Percentiles rank a stretch among this genome's conserved stretches.
Conservation (phyloP, 2,888 invertebrate genomes). For the Ceramica pisi region DNA sequence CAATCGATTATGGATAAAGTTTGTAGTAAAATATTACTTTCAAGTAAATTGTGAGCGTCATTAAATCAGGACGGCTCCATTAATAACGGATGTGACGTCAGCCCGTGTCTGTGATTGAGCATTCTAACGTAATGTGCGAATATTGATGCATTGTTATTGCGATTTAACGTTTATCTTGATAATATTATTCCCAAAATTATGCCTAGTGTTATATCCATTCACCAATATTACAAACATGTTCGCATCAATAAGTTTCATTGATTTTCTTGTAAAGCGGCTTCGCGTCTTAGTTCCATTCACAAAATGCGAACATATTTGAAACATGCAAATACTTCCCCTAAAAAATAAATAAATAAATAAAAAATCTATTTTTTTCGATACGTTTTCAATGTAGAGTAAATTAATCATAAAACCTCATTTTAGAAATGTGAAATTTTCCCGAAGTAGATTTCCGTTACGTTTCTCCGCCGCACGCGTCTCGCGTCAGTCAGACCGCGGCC, state of each 20-base stretch:
- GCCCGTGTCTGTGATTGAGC: slow-evolving; percentile 47
- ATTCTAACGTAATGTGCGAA: slow-evolving; percentile 40
- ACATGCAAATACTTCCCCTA: slow-evolving; percentile 24
- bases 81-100: slow-evolving; percentile 42
- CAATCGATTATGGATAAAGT: slow-evolving; percentile 30
- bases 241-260: slow-evolving; percentile 28
- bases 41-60: slow-evolving; percentile 45
- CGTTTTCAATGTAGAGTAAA: background rate
- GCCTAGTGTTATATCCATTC: slow-evolving; percentile 33
- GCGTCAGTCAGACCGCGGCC: slow-evolving; percentile 64
- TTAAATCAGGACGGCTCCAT: slow-evolving; percentile 35
- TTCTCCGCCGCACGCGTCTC: background rate
- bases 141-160: slow-evolving; percentile 42
- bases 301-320: slow-evolving; percentile 60
- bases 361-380: background rate
- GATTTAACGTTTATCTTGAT: slow-evolving; percentile 45
- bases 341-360: background rate
- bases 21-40: slow-evolving; percentile 34
- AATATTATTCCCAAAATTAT: slow-evolving; percentile 33
- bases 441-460: background rate
- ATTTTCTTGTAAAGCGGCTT: slow-evolving; percentile 1
- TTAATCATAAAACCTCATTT: background rate
- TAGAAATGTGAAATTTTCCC: background rate
- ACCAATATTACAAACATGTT: slow-evolving; percentile 54
- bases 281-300: slow-evolving; percentile 1